Percentiles rank a stretch among this genome's conserved stretches.
Conservation (phyloP, 2,888 invertebrate genomes). For the Galerucella pusilla region DNA sequence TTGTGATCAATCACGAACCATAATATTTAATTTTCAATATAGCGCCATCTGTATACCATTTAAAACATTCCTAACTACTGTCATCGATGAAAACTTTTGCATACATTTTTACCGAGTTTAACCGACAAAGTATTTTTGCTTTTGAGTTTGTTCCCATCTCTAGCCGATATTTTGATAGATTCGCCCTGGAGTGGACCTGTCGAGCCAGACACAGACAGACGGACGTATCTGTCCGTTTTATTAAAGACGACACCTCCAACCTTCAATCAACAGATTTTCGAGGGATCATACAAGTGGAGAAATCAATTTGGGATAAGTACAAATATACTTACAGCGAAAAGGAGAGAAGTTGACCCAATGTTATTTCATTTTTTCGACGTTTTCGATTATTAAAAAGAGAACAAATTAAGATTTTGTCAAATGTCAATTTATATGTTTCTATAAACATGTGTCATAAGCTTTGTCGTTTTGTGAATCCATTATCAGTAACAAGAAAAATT, state of each 20-base stretch:
- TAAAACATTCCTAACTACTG: too few relatives aligned
- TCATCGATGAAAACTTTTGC: too few relatives aligned
- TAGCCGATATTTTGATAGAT: not conserved
- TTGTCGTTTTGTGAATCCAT: too few relatives aligned
- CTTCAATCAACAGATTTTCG: slow-evolving; percentile 29
- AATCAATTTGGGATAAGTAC: slow-evolving; percentile 3
- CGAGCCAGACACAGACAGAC: slow-evolving; percentile 27
- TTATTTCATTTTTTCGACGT: not conserved
- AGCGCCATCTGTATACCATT: too few relatives aligned
- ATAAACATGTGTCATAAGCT: too few relatives aligned
- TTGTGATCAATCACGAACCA: too few relatives aligned
- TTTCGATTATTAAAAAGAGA: slow-evolving; percentile 9
- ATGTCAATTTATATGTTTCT: not conserved
- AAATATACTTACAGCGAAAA: not conserved
- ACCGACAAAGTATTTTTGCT: not conserved
- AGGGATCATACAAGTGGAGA: slow-evolving; percentile 18
- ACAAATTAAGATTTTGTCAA: not conserved
- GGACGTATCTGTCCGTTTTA: slow-evolving; percentile 13
- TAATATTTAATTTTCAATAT: too few relatives aligned
- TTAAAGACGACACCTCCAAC: slow-evolving; percentile 16
- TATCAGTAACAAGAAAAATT: too few relatives aligned
- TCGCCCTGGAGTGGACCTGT: slow-evolving; percentile 36
- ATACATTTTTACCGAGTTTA: too few relatives aligned
- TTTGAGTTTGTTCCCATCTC: slow-evolving; percentile 12
- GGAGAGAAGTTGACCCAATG: not conserved